These are phyloP conservation scores for Micromesistius poutassou DNA, from an alignment of 2,797 vertebrate genomes.

Conservation along the genomic window DNA sequence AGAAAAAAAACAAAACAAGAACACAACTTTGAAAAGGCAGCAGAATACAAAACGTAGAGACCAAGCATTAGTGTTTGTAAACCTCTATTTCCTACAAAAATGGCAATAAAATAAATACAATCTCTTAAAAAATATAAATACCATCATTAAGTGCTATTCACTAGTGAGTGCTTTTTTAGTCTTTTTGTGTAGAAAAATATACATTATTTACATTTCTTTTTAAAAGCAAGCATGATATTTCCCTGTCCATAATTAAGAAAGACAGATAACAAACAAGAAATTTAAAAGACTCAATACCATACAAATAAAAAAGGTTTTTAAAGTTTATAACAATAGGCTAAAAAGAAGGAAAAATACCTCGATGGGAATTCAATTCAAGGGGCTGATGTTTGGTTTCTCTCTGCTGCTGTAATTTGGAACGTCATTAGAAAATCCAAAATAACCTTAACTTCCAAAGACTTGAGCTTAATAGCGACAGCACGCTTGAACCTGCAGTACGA, in stretches of 20 bases:
- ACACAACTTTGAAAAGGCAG: conserved; percentile 66
- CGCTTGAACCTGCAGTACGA: conserved; percentile 38
- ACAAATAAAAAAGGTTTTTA: conserved; percentile 51
- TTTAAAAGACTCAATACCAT: conserved; percentile 60
- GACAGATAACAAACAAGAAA: conserved; percentile 65
- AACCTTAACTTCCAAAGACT: conserved; percentile 39
- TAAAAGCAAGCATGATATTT: conserved; percentile 75
- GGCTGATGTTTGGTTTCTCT: conserved; percentile 66
- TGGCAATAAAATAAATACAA: conserved; percentile 84
- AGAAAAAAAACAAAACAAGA: conserved; percentile 29
- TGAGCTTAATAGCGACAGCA: conserved; percentile 41
- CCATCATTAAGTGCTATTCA: conserved; percentile 85
- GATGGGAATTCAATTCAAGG: conserved; percentile 56
- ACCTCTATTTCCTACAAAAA: conserved; percentile 83
- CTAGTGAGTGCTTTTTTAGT: conserved; percentile 81
- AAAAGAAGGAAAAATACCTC: conserved; percentile 43
- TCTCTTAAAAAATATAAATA: conserved; percentile 84
- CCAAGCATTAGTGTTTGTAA: conserved; percentile 82
- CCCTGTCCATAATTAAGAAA: conserved; percentile 67
- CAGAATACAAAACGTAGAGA: conserved; percentile 76
- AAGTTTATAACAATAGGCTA: conserved; percentile 60
- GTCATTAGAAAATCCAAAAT: conserved; percentile 45
- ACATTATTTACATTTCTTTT: conserved; percentile 82
- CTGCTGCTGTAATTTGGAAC: conserved; percentile 67
- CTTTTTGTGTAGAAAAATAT: conserved; percentile 82